Base-by-base conservation (phyloP, 2,888 invertebrate genomes). In the Conistra vaccinii region DNA sequence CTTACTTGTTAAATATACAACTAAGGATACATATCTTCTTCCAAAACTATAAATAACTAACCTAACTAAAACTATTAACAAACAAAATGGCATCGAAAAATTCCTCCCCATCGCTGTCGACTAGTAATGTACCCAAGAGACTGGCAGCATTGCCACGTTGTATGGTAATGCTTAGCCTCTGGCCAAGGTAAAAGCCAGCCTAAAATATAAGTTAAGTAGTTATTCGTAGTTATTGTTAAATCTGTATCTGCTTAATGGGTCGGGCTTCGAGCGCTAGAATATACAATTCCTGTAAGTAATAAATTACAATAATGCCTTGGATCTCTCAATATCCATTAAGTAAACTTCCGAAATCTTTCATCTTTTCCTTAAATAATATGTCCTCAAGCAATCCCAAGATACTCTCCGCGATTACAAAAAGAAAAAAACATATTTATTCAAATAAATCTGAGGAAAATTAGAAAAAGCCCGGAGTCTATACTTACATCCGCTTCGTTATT, bases 401-500 rank as follows among this genome's bases (percentile, higher is more conserved):
- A 73, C 48, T 79, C 53, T 23, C 17, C 20, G 4, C 12, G 53
- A 60, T 80, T 60, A 73, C 53, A 48, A 53, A 60, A 51, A 58
- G 69, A 42, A 57, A 57, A 69, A 76, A 48, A 60, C 29, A 68
- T 71, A 78, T 68, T 72, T 77, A 78, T 78, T 67, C 35, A 65
- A 67, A 82, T 62, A 78, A 82, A 70, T 62, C 67, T 69, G 57
- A 48, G 48, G 69, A 62, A 70, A 81, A 69, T 71, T 73, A 66
- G 29, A 73, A 76, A 72, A 84, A 69, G 17, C 61, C 73, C 39
- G 51, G 14, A 61, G 53, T 61, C 45, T 78, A 58, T 78, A 68
- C n/a, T n/a, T n/a, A n/a, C 62, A 23, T 58, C 71, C 12, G n/a
- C 58, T 65, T 60, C 71, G 65, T 84, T 85, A 77, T 82, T 82